phyloP scores from a whole-genome alignment of 2,113 vertebrate genomes.

The Lampris incognitus region DNA sequence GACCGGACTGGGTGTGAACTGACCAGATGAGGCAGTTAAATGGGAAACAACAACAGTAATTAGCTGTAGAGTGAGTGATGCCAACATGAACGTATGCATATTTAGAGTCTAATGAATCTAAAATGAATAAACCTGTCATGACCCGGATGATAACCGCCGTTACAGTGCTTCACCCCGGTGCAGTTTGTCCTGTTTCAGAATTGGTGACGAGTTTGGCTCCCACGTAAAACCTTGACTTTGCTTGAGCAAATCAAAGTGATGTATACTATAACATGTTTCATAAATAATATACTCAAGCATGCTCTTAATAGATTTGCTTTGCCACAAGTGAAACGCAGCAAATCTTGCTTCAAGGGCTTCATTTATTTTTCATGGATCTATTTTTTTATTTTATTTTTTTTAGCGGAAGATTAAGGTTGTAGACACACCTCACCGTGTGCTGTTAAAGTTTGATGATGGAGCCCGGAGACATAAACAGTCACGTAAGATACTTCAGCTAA shows the following conservation, averaged over 20 bases:
- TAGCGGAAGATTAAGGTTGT: slow-evolving; percentile 12
- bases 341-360: slow-evolving; percentile 8
- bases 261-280: slow-evolving; percentile 19
- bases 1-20: too few species aligned
- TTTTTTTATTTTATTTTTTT: neutral
- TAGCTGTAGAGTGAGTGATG: too few species aligned
- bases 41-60: too few species aligned
- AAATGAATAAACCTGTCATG: slow-evolving; percentile 28
- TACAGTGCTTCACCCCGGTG: slow-evolving; percentile 14
- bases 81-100: too few species aligned
- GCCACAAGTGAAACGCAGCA: neutral
- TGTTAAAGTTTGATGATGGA: neutral
- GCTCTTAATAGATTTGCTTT: neutral
- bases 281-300: slow-evolving; percentile 28
- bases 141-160: slow-evolving; percentile 37
- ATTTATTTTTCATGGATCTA: neutral
- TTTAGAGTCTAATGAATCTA: too few species aligned
- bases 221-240: slow-evolving; percentile 31
- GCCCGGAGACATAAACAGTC: neutral
- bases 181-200: neutral
- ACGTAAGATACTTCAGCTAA: neutral
- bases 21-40: too few species aligned
- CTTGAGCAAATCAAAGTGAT: slow-evolving; percentile 22
- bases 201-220: slow-evolving; percentile 14
- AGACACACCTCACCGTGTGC: neutral